Evolutionary conservation across 2,797 vertebrate genomes (phyloP).

Genomic region (Typhlichthys subterraneus): DNA sequence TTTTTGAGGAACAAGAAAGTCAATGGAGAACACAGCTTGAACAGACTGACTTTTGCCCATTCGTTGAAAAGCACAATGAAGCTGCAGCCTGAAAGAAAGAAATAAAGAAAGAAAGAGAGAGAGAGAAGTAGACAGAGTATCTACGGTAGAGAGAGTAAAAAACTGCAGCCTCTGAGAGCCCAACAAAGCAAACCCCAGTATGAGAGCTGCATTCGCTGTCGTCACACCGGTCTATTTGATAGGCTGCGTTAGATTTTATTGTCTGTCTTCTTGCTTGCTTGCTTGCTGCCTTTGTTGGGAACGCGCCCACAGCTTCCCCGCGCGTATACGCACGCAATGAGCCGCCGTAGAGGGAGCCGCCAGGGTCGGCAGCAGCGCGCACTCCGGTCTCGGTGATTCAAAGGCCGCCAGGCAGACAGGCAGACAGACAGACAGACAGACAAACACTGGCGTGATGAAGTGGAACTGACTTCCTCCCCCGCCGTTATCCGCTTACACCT

Average conservation of each 20-base stretch:
- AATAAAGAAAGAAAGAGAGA: not conserved
- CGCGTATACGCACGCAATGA: constrained; percentile 33
- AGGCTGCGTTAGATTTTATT: constrained; percentile 52
- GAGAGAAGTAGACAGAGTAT: not conserved
- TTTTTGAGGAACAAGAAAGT: too few relatives aligned
- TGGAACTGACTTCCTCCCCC: constrained; percentile 44
- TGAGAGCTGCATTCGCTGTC: constrained; percentile 37
- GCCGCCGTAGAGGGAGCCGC: constrained; percentile 55
- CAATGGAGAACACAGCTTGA: too few relatives aligned
- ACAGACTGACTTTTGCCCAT: too few relatives aligned
- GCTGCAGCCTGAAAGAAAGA: not conserved
- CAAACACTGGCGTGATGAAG: constrained; percentile 36
- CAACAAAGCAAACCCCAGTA: constrained; percentile 49
- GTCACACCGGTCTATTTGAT: constrained; percentile 34
- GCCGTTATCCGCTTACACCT: constrained; percentile 39
- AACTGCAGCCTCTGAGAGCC: constrained; percentile 5
- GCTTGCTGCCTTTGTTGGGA: constrained; percentile 9
- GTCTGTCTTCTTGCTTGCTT: constrained; percentile 50
- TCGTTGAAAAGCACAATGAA: too few relatives aligned
- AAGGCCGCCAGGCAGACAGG: constrained; percentile 63
- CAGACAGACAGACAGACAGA: constrained; percentile 7
- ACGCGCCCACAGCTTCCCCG: constrained; percentile 20
- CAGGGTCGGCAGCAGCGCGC: constrained; percentile 70
- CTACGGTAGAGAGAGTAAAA: not conserved
- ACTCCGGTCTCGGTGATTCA: constrained; percentile 75